These are phyloP conservation scores for Chironomus striatipennis DNA, from an alignment of 1,140 invertebrate species.

Conservation along the genomic window DNA sequence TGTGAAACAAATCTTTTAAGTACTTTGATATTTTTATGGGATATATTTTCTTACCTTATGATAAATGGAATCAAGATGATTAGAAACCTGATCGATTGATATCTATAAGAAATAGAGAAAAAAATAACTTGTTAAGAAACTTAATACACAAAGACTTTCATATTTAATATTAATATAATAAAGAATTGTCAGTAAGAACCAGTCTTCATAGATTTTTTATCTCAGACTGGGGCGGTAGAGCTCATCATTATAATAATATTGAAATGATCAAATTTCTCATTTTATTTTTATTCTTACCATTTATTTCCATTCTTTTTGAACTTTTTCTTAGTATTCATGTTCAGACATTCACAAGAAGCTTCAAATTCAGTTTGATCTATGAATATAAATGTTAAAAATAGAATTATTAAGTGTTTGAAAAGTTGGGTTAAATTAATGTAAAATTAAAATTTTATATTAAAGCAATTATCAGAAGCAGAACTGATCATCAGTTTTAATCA, in stretches of 20 bases:
- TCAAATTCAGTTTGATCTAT: not conserved
- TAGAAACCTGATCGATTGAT: not conserved
- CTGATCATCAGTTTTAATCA: not conserved
- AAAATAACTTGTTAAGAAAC: not conserved
- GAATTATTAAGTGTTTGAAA: not conserved
- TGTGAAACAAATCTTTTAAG: too few relatives aligned
- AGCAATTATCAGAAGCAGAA: slow-evolving; percentile 10
- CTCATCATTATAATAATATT: not conserved
- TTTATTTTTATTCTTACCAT: not conserved
- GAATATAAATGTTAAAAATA: not conserved
- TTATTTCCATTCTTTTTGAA: not conserved
- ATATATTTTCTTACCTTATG: not conserved
- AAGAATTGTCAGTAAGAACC: not conserved
- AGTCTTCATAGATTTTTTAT: slow-evolving; percentile 11
- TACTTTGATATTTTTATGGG: too few relatives aligned
- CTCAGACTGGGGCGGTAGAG: slow-evolving; percentile 19
- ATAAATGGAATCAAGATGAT: not conserved
- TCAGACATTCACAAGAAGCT: not conserved
- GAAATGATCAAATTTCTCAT: slow-evolving; percentile 10
- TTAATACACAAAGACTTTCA: not conserved
- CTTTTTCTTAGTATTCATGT: too few relatives aligned
- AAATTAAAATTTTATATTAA: not conserved
- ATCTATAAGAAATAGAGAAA: not conserved
- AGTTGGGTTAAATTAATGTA: not conserved
- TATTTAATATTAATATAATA: not conserved